A percentile compares a stretch with the other conserved stretches of the same genome.
Conservation (phyloP, 2,888 invertebrate genomes). For the Atrina japonica region DNA sequence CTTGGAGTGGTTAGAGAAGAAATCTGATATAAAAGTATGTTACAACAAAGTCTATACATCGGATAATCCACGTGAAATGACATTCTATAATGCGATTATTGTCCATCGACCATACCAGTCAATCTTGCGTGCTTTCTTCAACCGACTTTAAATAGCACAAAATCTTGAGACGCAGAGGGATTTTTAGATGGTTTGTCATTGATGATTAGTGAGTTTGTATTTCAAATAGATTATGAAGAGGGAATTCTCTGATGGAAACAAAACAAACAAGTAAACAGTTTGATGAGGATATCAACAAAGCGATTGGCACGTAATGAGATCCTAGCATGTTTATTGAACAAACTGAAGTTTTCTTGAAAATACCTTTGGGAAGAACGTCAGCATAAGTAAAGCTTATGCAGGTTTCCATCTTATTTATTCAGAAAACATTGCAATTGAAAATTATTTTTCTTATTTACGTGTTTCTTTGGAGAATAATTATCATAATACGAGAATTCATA, state of each 20-base stretch:
- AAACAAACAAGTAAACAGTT: conserved; percentile 33
- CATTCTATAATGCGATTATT: conserved; percentile 4
- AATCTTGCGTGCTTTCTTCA: conserved; percentile 8
- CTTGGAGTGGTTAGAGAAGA: background rate
- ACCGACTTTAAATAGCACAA: background rate
- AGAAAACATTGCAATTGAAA: too few species aligned
- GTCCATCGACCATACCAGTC: background rate
- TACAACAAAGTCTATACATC: conserved; percentile 1
- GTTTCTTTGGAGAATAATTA: too few species aligned
- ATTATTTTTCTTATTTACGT: too few species aligned
- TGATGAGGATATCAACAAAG: conserved; percentile 19
- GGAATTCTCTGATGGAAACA: conserved; percentile 26
- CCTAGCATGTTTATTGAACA: background rate
- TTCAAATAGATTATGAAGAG: conserved; percentile 30
- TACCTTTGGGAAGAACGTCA: too few species aligned
- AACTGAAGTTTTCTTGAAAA: background rate
- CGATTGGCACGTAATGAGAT: conserved; percentile 16
- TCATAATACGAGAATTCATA: too few species aligned
- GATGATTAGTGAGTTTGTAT: conserved; percentile 36
- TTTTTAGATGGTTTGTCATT: conserved; percentile 38
- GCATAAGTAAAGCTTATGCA: too few species aligned
- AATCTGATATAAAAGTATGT: background rate
- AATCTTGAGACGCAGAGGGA: conserved; percentile 33
- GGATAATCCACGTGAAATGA: conserved; percentile 6
- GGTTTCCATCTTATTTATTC: too few species aligned